Conservation (phyloP, 2,797 vertebrate genomes). For the Varecia variegata region DNA sequence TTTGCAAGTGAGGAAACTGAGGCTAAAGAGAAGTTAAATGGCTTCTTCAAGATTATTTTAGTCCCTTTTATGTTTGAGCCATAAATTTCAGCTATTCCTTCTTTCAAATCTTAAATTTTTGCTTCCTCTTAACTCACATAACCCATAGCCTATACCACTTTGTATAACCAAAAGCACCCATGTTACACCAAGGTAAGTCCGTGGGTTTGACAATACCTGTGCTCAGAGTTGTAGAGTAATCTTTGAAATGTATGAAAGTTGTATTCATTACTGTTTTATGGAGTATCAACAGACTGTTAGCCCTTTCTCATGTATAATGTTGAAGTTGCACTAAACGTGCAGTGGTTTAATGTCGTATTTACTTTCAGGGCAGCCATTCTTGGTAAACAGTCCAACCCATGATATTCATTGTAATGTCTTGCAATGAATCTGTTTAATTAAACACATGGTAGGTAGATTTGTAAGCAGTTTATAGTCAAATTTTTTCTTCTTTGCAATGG, state of each 20-base stretch:
- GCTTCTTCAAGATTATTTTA: neutral
- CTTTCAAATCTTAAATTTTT: constrained; percentile 7
- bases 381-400: neutral
- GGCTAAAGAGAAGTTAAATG: neutral
- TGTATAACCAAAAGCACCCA: neutral
- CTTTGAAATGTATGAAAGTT: neutral
- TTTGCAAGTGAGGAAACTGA: neutral
- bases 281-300: neutral
- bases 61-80: neutral
- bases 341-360: neutral
- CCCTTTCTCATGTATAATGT: neutral
- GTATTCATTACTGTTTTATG: neutral
- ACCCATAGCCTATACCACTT: neutral
- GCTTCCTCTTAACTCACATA: neutral
- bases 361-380: neutral
- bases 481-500: neutral
- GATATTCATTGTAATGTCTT: neutral
- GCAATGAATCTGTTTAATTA: neutral
- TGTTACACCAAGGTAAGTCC: neutral
- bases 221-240: neutral
- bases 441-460: neutral
- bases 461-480: neutral
- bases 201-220: neutral
- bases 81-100: neutral
- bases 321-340: neutral